Evolutionary conservation across 2,797 vertebrate species (phyloP).

Genomic region (Morus bassanus): DNA sequence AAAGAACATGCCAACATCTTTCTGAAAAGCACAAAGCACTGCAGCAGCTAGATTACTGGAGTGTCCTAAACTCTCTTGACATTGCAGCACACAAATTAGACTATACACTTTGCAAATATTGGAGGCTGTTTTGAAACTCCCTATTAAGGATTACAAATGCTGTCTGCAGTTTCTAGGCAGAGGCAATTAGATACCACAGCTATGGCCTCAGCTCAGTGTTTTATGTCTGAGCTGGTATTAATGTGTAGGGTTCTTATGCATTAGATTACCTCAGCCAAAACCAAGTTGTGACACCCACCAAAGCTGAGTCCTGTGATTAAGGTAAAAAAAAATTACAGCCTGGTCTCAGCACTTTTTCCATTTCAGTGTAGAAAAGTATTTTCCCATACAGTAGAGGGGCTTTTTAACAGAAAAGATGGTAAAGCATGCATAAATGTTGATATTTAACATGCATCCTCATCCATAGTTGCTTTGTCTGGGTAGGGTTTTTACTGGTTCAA

Average conservation of each 20-base stretch:
- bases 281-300: neutral
- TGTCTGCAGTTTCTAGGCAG: neutral
- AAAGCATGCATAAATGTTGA: neutral
- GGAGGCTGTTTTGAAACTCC: slow-evolving; percentile 11
- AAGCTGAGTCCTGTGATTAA: neutral
- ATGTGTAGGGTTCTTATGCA: neutral
- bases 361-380: neutral
- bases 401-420: neutral
- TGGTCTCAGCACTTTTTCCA: neutral
- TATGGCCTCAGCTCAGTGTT: neutral
- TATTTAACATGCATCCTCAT: neutral
- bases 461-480: neutral
- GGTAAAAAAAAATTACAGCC: neutral
- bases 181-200: neutral
- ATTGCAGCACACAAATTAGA: neutral
- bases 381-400: neutral
- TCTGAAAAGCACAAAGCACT: neutral
- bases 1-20: neutral
- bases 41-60: neutral
- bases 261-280: neutral
- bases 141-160: neutral
- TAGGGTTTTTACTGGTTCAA: neutral
- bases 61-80: neutral
- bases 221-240: neutral
- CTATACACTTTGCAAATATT: neutral